Conservation (phyloP, 2,113 vertebrate species). For the Illadopsis cleaveri region DNA sequence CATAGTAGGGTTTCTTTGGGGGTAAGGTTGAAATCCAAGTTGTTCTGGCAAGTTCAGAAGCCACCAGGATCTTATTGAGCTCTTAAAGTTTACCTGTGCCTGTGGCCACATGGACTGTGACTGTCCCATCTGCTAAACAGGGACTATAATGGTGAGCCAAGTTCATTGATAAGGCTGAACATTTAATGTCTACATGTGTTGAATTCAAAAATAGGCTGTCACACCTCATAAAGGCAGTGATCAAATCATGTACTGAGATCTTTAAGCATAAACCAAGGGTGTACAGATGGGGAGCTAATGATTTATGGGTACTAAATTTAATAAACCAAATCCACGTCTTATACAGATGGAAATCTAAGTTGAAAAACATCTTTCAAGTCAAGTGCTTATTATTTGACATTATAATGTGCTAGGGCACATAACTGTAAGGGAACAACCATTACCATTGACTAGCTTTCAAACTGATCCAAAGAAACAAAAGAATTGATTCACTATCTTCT, state of each 20-base stretch:
- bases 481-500: background rate
- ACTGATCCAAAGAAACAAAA: background rate
- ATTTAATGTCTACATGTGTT: background rate
- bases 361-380: background rate
- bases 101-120: background rate
- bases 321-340: background rate
- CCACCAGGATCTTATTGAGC: background rate
- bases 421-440: background rate
- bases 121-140: background rate
- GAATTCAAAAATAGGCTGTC: background rate
- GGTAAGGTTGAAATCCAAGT: background rate
- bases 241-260: background rate
- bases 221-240: background rate
- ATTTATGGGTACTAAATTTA: background rate
- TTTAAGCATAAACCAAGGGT: background rate
- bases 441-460: background rate
- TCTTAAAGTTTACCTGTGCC: background rate
- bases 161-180: background rate
- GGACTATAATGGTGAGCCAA: background rate
- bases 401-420: background rate
- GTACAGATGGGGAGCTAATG: fast-evolving
- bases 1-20: background rate
- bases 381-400: background rate
- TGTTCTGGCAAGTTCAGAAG: background rate
- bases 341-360: background rate